Evolutionary conservation across 2,888 invertebrate genomes (phyloP), one percentile per base, ranked within the genome.

Genomic region (Andrena haemorrhoa): DNA sequence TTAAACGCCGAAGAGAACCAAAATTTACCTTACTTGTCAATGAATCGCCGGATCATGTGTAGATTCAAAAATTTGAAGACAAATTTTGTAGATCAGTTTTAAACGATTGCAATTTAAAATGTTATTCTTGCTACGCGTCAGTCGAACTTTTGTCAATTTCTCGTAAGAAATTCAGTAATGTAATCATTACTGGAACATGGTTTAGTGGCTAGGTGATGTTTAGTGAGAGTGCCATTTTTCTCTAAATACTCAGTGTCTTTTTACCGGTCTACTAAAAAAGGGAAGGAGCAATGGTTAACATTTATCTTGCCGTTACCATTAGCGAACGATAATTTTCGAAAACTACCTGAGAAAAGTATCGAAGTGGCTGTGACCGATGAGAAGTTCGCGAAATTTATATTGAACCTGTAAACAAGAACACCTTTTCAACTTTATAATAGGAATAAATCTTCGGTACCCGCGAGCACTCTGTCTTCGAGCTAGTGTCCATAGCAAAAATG

Each of bases 361-460:
- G 61, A 83, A 73, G 77, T 83, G 84, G 84, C 84, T 84, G 84
- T 84, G 84, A 84, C 77, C 53, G 71, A 82, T 70, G 79, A 79
- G 47, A 83, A 61, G 79, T 74, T 73, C 47, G 49, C 53, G 61
- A 75, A 75, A 78, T 74, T 79, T 69, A 58, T 73, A 81, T 73
- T 35, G 47, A 60, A 76, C 41, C 61, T 68, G 10, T 41, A 66
- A 78, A 73, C 29, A 41, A 47, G 53, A 75, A 76, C 35, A 64
- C 64, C 72, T 70, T 72, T 63, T 75, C 41, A 65, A 76, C 76
- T 60, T 41, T 66, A 63, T 31, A 31, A 68, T 49, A 65, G 63
- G 53, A 49, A 20, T 68, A 26, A 65, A 49, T 68, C 51, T 71
- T 60, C 58, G 70, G 10, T 56, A 60, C 60, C 66, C 61, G 51